Percentiles rank a stretch among this genome's conserved stretches.
Conservation (phyloP, 2,113 vertebrate species). For the Pseudopipra pipra region DNA sequence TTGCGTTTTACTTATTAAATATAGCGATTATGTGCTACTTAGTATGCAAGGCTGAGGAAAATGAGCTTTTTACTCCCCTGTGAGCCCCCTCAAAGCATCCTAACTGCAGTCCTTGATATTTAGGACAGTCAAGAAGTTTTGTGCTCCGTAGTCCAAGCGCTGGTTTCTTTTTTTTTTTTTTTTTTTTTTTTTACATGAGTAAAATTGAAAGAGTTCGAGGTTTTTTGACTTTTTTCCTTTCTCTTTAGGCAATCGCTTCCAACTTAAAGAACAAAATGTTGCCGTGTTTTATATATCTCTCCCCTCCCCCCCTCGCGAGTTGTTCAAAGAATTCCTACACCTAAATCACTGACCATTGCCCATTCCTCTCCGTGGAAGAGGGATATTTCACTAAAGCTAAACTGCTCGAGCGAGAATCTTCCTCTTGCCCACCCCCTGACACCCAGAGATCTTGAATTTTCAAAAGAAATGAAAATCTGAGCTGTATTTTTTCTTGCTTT, state of each 20-base stretch:
- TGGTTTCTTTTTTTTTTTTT: not conserved
- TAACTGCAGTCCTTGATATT: not conserved
- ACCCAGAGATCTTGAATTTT: not conserved
- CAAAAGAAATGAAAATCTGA: not conserved
- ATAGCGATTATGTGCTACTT: slow-evolving; percentile 41
- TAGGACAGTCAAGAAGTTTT: not conserved
- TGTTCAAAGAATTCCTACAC: not conserved
- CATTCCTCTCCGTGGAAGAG: not conserved
- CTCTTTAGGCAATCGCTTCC: not conserved
- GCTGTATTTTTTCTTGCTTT: not conserved
- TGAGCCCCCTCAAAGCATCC: not conserved
- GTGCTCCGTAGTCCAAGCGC: not conserved
- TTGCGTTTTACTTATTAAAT: slow-evolving; percentile 70
- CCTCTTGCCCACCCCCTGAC: no score
- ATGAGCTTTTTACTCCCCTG: not conserved
- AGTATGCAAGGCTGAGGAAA: not conserved
- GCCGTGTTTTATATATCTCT: no score
- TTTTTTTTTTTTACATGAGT: not conserved
- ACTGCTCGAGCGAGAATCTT: not conserved
- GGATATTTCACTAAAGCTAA: not conserved
- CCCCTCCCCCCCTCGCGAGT: no score
- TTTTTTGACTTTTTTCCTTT: not conserved
- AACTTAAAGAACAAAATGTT: not conserved
- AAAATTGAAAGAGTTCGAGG: not conserved
- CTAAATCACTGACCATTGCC: not conserved